phyloP scores from a whole-genome alignment of 2,113 vertebrate species.

The Ranitomeya variabilis region DNA sequence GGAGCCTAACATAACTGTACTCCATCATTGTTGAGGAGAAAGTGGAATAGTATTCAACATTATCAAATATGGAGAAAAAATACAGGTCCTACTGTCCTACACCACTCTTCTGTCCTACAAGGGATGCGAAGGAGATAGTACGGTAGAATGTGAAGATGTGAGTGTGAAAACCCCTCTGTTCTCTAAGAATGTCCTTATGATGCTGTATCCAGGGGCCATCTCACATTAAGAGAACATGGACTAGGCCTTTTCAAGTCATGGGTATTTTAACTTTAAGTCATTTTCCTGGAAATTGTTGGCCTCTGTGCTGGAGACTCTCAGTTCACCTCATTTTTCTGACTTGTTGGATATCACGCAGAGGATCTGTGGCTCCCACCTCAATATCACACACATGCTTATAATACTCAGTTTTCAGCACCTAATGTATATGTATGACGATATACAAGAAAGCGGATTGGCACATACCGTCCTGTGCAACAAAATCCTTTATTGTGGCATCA shows the following conservation, averaged over 20 bases:
- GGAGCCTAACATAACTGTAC: not conserved
- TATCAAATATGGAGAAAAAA: not conserved
- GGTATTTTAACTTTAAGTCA: not conserved
- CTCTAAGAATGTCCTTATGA: not conserved
- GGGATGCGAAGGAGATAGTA: too few species aligned
- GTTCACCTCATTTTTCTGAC: not conserved
- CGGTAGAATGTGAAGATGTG: too few species aligned
- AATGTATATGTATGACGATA: not conserved
- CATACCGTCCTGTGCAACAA: too few species aligned
- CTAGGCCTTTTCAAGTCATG: not conserved
- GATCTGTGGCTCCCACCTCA: not conserved
- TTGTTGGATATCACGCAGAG: constrained; percentile 3
- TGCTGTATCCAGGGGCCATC: not conserved
- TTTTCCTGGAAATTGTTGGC: not conserved
- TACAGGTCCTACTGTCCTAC: too few species aligned
- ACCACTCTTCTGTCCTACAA: too few species aligned
- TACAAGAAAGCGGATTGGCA: too few species aligned
- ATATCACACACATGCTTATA: not conserved
- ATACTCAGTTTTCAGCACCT: not conserved
- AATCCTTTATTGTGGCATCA: too few species aligned
- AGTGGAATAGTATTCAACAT: not conserved
- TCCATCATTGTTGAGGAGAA: not conserved
- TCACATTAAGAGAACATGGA: not conserved
- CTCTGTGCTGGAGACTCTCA: not conserved
- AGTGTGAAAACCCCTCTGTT: too few species aligned